Evolutionary conservation across 2,888 invertebrate species (phyloP).

Genomic region (Baronia brevicornis): DNA sequence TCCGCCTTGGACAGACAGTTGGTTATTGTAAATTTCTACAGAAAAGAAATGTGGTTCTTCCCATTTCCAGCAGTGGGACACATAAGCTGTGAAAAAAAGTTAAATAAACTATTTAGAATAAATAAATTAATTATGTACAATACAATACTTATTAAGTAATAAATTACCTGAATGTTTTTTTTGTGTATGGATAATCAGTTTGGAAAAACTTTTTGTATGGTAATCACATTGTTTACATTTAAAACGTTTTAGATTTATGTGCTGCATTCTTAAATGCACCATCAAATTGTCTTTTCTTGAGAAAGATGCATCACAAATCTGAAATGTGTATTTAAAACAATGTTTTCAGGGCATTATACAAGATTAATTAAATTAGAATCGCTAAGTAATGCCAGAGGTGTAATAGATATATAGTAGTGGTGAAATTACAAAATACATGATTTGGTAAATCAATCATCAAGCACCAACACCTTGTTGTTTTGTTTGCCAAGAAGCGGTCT

Average conservation of each 20-base stretch:
- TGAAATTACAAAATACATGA: too few relatives aligned
- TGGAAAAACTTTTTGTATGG: conserved; percentile 48
- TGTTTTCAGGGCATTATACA: conserved; percentile 3
- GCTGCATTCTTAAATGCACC: conserved; percentile 81
- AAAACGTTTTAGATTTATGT: conserved; percentile 35
- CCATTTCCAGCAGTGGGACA: too few relatives aligned
- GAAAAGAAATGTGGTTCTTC: too few relatives aligned
- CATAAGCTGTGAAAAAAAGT: too few relatives aligned
- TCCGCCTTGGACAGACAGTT: too few relatives aligned
- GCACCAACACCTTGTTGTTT: too few relatives aligned
- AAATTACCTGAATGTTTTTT: conserved; percentile 42
- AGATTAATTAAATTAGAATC: too few relatives aligned
- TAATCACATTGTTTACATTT: conserved; percentile 49
- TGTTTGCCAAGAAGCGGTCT: too few relatives aligned
- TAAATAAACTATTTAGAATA: not conserved
- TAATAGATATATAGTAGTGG: too few relatives aligned
- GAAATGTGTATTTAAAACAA: conserved; percentile 23
- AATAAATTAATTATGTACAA: not conserved
- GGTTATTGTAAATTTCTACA: too few relatives aligned
- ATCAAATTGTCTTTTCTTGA: conserved; percentile 84
- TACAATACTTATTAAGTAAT: conserved; percentile 4
- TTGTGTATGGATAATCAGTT: conserved; percentile 49
- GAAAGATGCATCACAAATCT: conserved; percentile 79
- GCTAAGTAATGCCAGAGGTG: too few relatives aligned
- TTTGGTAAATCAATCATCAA: too few relatives aligned